phyloP scores from a whole-genome alignment of 2,113 vertebrate species.

The Piprites chloris region DNA sequence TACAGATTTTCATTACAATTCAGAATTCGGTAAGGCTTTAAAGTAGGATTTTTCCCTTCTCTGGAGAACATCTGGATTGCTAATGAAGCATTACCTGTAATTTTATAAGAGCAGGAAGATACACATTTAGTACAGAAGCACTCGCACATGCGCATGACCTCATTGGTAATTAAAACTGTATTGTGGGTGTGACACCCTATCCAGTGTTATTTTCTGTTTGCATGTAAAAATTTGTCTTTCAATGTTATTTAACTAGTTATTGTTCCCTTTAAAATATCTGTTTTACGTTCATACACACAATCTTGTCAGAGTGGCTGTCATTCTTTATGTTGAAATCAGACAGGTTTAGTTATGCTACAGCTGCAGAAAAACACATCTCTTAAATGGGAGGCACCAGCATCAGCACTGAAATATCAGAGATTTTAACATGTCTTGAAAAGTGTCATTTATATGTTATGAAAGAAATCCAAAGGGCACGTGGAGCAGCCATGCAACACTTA shows the following conservation, averaged over 20 bases:
- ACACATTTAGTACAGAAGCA: neutral
- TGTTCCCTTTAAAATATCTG: neutral
- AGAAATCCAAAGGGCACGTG: neutral
- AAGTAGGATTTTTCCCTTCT: neutral
- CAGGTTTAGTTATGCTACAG: neutral
- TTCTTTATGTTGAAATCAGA: neutral
- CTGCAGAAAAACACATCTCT: neutral
- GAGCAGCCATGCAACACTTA: fast-evolving
- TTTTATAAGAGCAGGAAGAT: neutral
- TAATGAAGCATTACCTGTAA: neutral
- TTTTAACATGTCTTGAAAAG: neutral
- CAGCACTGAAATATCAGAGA: neutral
- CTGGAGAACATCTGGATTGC: neutral
- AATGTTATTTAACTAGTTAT: neutral
- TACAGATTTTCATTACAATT: slow-evolving; percentile 19
- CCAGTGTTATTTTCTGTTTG: neutral
- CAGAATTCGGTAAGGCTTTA: neutral
- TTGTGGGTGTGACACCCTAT: neutral
- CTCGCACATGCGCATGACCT: neutral
- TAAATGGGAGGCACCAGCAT: neutral
- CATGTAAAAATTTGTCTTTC: neutral
- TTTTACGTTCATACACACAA: neutral
- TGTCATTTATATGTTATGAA: neutral
- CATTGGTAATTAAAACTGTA: neutral
- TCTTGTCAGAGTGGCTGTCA: neutral